Percentiles rank a stretch among this genome's conserved stretches.
These are phyloP conservation scores for Drosophila bocqueti DNA, from an alignment of 1,140 invertebrate genomes.

Conservation along the genomic window DNA sequence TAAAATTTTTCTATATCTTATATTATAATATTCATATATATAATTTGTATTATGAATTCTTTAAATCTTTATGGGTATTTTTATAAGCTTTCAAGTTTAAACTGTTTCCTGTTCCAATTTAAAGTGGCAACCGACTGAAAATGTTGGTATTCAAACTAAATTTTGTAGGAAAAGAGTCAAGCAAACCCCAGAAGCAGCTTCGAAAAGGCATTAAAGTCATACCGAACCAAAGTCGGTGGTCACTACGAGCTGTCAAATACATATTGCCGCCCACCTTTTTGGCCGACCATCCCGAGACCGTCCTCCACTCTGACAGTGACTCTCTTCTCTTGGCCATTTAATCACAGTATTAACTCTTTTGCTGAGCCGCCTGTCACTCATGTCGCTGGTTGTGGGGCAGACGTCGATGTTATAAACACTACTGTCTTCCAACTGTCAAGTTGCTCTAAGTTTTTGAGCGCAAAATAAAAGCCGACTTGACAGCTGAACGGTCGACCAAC, in stretches of 20 bases:
- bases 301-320: constrained; percentile 66
- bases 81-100: background rate
- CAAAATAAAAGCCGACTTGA: constrained; percentile 82
- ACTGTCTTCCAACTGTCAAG: constrained; percentile 83
- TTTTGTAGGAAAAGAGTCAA: background rate
- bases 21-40: too few species aligned
- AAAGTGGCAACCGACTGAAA: background rate
- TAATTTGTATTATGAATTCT: too few species aligned
- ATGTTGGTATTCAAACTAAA: background rate
- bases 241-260: constrained; percentile 62
- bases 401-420: constrained; percentile 77
- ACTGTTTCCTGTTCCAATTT: too few species aligned
- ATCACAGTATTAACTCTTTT: constrained; percentile 85
- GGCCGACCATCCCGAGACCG: constrained; percentile 32
- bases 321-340: constrained; percentile 75
- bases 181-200: background rate
- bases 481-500: constrained; percentile 70
- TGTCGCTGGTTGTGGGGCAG: constrained; percentile 52
- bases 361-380: constrained; percentile 84
- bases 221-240: constrained; percentile 17
- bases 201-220: background rate
- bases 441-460: constrained; percentile 81
- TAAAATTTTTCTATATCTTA: background rate
- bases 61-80: background rate
- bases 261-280: constrained; percentile 69